phyloP scores from a whole-genome alignment of 2,113 vertebrate genomes.

The Mystacornis crossleyi region DNA sequence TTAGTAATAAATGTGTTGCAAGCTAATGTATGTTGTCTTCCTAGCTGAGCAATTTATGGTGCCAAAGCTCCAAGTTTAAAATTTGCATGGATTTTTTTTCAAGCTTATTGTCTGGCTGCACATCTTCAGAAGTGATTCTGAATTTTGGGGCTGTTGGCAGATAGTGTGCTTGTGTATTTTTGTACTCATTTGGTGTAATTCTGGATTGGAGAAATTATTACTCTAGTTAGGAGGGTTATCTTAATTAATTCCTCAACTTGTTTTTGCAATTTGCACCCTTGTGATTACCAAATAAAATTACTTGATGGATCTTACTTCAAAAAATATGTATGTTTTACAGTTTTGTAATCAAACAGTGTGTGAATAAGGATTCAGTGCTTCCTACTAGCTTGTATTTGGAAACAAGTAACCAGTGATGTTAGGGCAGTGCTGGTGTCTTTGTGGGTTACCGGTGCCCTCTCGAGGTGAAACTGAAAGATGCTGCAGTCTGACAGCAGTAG shows the following conservation, averaged over 20 bases:
- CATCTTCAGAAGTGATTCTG: background rate
- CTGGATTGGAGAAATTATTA: background rate
- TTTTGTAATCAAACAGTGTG: background rate
- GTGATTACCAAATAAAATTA: background rate
- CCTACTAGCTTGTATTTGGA: background rate
- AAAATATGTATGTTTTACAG: accelerated
- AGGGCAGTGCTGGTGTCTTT: background rate
- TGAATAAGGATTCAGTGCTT: background rate
- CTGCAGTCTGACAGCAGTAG: background rate
- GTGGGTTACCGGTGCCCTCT: background rate
- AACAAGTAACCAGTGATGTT: background rate
- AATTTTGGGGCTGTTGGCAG: background rate
- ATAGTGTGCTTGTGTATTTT: accelerated
- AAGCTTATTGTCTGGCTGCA: background rate
- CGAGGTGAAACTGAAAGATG: background rate
- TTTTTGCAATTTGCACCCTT: background rate
- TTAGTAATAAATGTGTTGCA: background rate
- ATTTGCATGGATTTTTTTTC: accelerated
- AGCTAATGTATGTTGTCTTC: background rate
- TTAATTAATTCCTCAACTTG: background rate
- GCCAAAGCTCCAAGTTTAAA: background rate
- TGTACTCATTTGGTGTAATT: background rate
- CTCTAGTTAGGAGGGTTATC: background rate
- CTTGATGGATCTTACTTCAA: background rate
- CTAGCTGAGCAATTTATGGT: background rate